Conservation (phyloP, 2,797 vertebrate genomes). For the Chiloscyllium punctatum region DNA sequence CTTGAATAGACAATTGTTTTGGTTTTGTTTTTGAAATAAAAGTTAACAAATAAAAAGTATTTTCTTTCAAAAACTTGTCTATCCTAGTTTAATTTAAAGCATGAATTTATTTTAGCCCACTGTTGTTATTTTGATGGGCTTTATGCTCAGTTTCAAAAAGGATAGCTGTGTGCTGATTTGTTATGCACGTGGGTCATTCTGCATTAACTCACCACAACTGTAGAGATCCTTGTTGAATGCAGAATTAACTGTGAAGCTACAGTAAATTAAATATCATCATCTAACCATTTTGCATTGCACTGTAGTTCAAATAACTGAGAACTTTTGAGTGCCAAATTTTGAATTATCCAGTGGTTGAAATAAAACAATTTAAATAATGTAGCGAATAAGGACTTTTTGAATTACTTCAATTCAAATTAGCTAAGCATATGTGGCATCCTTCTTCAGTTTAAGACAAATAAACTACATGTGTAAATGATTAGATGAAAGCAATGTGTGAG, state of each 20-base stretch:
- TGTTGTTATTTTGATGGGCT: neutral
- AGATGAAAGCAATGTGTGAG: neutral
- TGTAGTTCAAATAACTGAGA: neutral
- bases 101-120: constrained; percentile 25
- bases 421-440: neutral
- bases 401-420: neutral
- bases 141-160: constrained; percentile 31
- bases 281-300: neutral
- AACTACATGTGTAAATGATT: neutral
- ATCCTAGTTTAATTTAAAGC: neutral
- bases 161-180: neutral
- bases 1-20: constrained; percentile 91
- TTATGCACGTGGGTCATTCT: neutral
- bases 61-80: neutral
- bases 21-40: constrained; percentile 48
- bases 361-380: neutral
- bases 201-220: neutral
- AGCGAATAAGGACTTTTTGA: neutral
- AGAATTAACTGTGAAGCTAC: neutral
- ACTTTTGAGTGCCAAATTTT: neutral
- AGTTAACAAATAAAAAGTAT: neutral
- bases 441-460: neutral
- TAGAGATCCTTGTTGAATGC: neutral
- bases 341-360: neutral
- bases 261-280: neutral